These are phyloP conservation scores for Ptilodon capucinus DNA, from an alignment of 2,888 invertebrate genomes.

Conservation along the genomic window DNA sequence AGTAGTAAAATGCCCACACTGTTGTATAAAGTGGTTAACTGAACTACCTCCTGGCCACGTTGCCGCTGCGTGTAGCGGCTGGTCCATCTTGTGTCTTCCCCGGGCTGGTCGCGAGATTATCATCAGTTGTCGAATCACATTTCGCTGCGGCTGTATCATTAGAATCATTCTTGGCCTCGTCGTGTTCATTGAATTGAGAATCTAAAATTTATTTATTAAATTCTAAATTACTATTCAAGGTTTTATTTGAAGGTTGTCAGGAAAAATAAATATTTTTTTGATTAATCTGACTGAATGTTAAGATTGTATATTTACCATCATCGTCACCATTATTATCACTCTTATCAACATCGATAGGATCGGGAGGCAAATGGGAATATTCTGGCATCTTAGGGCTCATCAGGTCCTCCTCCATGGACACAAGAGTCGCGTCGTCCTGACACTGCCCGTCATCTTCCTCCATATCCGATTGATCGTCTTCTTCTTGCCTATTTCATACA, in stretches of 20 bases:
- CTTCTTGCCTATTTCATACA: slow-evolving; percentile 43
- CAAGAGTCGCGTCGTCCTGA: slow-evolving; percentile 29
- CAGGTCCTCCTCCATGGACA: slow-evolving; percentile 47
- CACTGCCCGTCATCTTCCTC: slow-evolving; percentile 35
- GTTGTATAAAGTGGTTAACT: too few relatives aligned
- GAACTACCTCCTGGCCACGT: slow-evolving; percentile 52
- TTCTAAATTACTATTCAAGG: too few relatives aligned
- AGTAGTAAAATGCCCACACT: too few relatives aligned
- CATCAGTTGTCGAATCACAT: slow-evolving; percentile 37
- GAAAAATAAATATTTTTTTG: too few relatives aligned
- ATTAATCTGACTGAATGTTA: background rate
- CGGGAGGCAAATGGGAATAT: slow-evolving; percentile 70
- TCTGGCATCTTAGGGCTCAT: slow-evolving; percentile 68
- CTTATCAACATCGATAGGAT: slow-evolving; percentile 50
- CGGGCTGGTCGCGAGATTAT: slow-evolving; percentile 18
- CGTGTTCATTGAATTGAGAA: slow-evolving; percentile 7
- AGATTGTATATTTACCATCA: background rate
- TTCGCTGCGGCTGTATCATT: slow-evolving; percentile 26
- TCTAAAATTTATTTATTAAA: too few relatives aligned
- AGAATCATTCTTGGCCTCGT: slow-evolving; percentile 25
- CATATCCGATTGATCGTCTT: slow-evolving; percentile 42
- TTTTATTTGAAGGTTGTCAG: too few relatives aligned
- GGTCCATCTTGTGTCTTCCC: slow-evolving; percentile 31
- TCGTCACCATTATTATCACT: slow-evolving; percentile 14
- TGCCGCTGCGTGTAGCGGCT: slow-evolving; percentile 41